phyloP scores from a whole-genome alignment of 2,888 invertebrate species.

The Embidobia sp. region DNA sequence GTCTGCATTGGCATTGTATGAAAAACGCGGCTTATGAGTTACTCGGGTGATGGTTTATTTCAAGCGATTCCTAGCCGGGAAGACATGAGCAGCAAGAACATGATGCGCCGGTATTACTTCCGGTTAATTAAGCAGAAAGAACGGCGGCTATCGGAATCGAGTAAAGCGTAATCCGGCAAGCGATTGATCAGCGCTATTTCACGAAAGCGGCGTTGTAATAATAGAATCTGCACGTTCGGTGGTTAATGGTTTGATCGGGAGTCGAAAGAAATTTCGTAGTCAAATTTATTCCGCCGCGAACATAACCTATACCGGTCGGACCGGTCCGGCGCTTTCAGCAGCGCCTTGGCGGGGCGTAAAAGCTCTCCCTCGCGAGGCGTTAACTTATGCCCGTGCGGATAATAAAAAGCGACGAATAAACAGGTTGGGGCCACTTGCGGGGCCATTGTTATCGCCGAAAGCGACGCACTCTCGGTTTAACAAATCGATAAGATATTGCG shows the following conservation, averaged over 20 bases:
- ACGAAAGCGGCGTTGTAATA: conserved; percentile 68
- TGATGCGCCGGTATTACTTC: conserved; percentile 70
- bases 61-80: too few relatives aligned
- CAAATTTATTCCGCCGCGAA: conserved; percentile 64
- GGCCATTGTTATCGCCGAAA: conserved; percentile 60
- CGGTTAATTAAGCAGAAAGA: conserved; percentile 74
- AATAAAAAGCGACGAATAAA: conserved; percentile 26
- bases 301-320: conserved; percentile 58
- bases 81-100: conserved; percentile 60
- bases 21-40: too few relatives aligned
- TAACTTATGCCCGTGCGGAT: conserved; percentile 53
- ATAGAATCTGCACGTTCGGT: conserved; percentile 72
- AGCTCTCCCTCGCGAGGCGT: conserved; percentile 40
- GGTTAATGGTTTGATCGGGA: conserved; percentile 61
- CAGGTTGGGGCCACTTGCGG: conserved; percentile 39
- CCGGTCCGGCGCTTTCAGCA: conserved; percentile 57
- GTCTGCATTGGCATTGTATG: too few relatives aligned
- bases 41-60: too few relatives aligned
- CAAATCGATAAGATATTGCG: conserved; percentile 53
- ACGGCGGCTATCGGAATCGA: conserved; percentile 68
- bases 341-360: conserved; percentile 51
- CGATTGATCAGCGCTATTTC: conserved; percentile 59
- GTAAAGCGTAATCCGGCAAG: conserved; percentile 72
- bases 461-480: conserved; percentile 48
- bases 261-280: conserved; percentile 65